phyloP scores from a whole-genome alignment of 1,140 invertebrate species.

The Leguminivora glycinivorella region DNA sequence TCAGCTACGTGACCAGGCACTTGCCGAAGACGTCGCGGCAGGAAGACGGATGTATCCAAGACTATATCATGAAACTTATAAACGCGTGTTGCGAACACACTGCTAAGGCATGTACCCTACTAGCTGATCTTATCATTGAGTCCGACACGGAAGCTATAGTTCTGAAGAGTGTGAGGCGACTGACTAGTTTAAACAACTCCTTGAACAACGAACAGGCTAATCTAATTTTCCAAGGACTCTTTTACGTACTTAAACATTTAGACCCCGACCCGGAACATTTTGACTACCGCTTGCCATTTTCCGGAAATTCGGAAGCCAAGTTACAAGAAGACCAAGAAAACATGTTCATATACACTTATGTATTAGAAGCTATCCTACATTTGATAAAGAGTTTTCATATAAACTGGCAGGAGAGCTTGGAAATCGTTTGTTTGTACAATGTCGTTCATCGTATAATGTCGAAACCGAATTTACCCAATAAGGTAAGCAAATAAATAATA shows the following conservation, averaged over 20 bases:
- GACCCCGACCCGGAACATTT: slow-evolving; percentile 52
- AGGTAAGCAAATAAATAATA: slow-evolving; percentile 72
- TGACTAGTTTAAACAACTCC: slow-evolving; percentile 78
- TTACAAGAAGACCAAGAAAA: slow-evolving; percentile 52
- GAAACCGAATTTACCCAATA: slow-evolving; percentile 74
- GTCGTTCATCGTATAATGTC: slow-evolving; percentile 79
- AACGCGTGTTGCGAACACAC: slow-evolving; percentile 82
- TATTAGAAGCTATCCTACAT: slow-evolving; percentile 82
- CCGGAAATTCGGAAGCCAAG: slow-evolving; percentile 36
- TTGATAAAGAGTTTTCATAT: slow-evolving; percentile 85
- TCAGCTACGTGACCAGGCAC: slow-evolving; percentile 75
- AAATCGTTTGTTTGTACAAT: slow-evolving; percentile 82
- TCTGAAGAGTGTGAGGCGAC: slow-evolving; percentile 82
- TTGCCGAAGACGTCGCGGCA: slow-evolving; percentile 31
- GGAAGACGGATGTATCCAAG: slow-evolving; percentile 69
- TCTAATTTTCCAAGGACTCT: slow-evolving; percentile 84
- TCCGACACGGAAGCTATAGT: slow-evolving; percentile 79
- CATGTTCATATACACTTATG: slow-evolving; percentile 67
- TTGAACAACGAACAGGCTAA: slow-evolving; percentile 83
- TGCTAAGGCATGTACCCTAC: slow-evolving; percentile 80
- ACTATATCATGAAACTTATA: slow-evolving; percentile 82
- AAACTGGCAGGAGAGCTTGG: slow-evolving; percentile 86
- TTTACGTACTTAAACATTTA: slow-evolving; percentile 83
- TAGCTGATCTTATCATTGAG: slow-evolving; percentile 78
- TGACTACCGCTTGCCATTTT: slow-evolving; percentile 29